These are phyloP conservation scores for Trachops cirrhosus DNA, from an alignment of 2,797 vertebrate species.

Conservation along the genomic window DNA sequence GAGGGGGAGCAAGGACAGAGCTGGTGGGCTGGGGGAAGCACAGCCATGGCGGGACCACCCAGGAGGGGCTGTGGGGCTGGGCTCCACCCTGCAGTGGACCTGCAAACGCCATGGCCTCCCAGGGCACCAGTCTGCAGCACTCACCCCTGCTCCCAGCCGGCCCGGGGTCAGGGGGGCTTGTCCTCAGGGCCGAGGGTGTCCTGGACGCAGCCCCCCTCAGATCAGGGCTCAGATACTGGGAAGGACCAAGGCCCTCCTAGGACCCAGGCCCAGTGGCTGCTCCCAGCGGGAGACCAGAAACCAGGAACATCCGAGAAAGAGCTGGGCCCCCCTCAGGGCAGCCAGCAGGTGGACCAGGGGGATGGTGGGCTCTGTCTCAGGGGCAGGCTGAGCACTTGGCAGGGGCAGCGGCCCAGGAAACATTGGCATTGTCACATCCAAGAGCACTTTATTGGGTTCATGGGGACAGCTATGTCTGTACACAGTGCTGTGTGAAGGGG, in stretches of 20 bases:
- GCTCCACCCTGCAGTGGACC: not conserved
- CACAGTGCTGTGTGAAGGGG: not conserved
- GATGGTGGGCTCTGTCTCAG: not conserved
- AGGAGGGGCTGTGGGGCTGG: not conserved
- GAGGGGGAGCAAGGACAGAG: not conserved
- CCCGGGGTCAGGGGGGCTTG: not conserved
- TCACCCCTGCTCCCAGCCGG: not conserved
- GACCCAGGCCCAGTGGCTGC: not conserved
- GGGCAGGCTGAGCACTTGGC: not conserved
- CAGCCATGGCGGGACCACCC: not conserved
- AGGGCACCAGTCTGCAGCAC: not conserved
- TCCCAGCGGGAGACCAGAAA: not conserved
- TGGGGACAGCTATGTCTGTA: too few relatives aligned
- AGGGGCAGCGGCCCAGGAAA: not conserved
- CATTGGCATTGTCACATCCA: not conserved
- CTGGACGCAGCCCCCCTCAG: not conserved
- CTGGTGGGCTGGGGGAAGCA: not conserved
- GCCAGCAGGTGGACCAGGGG: not conserved
- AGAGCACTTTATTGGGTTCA: not conserved
- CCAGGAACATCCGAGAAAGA: not conserved
- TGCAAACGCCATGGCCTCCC: not conserved
- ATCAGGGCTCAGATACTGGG: not conserved
- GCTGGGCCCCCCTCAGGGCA: not conserved
- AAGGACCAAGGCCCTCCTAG: not conserved
- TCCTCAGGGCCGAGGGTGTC: not conserved